Conservation (phyloP, 2,113 vertebrate species). For the Hyperopisus bebe region DNA sequence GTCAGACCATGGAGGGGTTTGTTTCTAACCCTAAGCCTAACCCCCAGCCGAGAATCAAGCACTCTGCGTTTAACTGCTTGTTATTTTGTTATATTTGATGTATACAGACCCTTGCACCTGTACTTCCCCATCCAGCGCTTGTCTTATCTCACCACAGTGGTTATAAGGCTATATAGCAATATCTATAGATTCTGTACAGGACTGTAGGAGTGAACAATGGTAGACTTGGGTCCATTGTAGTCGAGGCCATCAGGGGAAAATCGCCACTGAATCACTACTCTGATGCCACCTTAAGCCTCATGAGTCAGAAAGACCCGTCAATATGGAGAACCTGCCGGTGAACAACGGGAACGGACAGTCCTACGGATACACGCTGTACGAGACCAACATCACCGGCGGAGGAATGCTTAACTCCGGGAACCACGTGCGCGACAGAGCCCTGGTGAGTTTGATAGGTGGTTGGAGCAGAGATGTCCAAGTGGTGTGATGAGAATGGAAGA, state of each 20-base stretch:
- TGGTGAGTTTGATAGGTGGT: slow-evolving; percentile 58
- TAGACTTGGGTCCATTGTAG: neutral
- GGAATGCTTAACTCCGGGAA: slow-evolving; percentile 62
- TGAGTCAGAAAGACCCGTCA: slow-evolving; percentile 64
- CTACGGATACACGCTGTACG: slow-evolving; percentile 75
- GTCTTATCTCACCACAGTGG: neutral
- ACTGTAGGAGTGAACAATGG: neutral
- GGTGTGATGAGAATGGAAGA: neutral
- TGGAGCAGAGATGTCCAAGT: slow-evolving; percentile 36
- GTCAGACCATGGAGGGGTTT: neutral
- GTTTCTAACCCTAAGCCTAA: too few relatives aligned
- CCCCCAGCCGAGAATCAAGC: neutral
- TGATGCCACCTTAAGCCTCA: slow-evolving; percentile 53
- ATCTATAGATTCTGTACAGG: neutral
- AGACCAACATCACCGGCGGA: slow-evolving; percentile 64
- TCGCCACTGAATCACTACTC: neutral
- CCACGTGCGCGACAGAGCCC: slow-evolving; percentile 70
- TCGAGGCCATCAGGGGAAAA: neutral
- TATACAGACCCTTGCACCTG: neutral
- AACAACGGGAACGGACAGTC: slow-evolving; percentile 74
- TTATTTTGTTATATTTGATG: neutral
- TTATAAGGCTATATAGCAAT: neutral
- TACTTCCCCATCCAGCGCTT: neutral
- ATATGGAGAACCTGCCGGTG: slow-evolving; percentile 78
- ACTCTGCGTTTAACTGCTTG: neutral